Base-by-base conservation (phyloP, 1,140 invertebrate genomes). In the Piezodorus guildinii region DNA sequence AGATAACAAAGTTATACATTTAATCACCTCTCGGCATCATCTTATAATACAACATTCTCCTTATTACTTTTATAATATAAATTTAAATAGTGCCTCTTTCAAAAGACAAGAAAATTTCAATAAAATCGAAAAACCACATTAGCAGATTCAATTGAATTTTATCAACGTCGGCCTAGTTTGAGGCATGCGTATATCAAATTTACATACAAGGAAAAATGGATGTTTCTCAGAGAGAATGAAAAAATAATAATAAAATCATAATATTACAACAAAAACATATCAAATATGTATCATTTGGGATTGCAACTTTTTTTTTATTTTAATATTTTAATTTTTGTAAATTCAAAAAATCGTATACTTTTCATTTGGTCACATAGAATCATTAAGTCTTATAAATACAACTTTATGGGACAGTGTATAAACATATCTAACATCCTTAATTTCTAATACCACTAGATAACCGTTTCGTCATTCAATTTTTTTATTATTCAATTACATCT, bases 361-460 rank as follows among this genome's bases (percentile, higher is more conserved):
- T 61, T 64, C 68, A 68, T 69, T 69, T 69, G 68, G 68, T 69
- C 68, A 68, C 65, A 65, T 64, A 67, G 65, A 65, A 66, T 62
- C 45, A 45, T 65, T 65, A 65, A 65, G 64, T 65, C 64, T 65
- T 65, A 65, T 65, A 46, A 61, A 61, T 61, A 61, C 27, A 62
- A 30, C 30, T 46, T 62, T 49, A 56, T 21, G 44, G 62, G 64
- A 61, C 49, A 65, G 25, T 64, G 52, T 64, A 64, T 56, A 64
- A 64, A 64, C 63, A 65, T 61, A 43, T 49, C 64, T 65, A 65
- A 65, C 64, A 34, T 51, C 34, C 63, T 64, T 65, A 65, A 15
- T 34, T 62, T 65, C 64, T 61, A 65, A 65, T 65, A 65, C 64
- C 64, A 65, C 64, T 65, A 65, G 64, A 65, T 64, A 64, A 64